Conservation (phyloP, 2,797 vertebrate genomes). For the Tinamus major region DNA sequence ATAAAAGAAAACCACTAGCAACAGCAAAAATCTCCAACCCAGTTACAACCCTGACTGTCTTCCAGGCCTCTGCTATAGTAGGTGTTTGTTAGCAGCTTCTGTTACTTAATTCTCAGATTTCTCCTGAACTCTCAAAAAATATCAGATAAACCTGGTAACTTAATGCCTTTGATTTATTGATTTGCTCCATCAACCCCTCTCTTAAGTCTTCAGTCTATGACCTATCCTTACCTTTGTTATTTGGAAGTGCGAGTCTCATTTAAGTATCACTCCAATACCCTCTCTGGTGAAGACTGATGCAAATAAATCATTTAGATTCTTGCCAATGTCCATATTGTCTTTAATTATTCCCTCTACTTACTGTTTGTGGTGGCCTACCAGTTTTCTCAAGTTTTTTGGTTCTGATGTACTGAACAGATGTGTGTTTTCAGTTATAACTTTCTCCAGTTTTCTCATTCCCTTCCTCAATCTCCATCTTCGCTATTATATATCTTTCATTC, state of each 20-base stretch:
- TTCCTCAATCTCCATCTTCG: not conserved
- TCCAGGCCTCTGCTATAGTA: slow-evolving; percentile 40
- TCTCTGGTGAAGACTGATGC: slow-evolving; percentile 53
- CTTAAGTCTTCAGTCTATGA: slow-evolving; percentile 27
- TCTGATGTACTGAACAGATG: slow-evolving; percentile 6
- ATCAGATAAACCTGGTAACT: slow-evolving; percentile 12
- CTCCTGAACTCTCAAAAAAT: slow-evolving; percentile 41
- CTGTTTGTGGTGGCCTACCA: not conserved
- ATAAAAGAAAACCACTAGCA: accelerated
- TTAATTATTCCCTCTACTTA: slow-evolving; percentile 47
- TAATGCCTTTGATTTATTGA: slow-evolving; percentile 56
- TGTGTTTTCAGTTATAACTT: slow-evolving; percentile 34
- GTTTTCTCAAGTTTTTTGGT: not conserved
- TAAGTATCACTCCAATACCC: slow-evolving; percentile 35
- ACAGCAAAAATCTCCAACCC: not conserved
- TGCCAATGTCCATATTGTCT: slow-evolving; percentile 51
- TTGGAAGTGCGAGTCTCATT: slow-evolving; percentile 43
- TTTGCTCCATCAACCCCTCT: slow-evolving; percentile 39
- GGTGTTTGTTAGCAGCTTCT: slow-evolving; percentile 26
- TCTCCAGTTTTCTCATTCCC: not conserved
- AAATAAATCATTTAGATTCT: slow-evolving; percentile 72
- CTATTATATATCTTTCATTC: not conserved
- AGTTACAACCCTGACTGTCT: slow-evolving; percentile 7
- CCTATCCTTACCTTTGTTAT: slow-evolving; percentile 57
- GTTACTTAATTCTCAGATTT: slow-evolving; percentile 41